Base-by-base conservation (phyloP, 2,113 vertebrate genomes). In the Macrotis lagotis region DNA sequence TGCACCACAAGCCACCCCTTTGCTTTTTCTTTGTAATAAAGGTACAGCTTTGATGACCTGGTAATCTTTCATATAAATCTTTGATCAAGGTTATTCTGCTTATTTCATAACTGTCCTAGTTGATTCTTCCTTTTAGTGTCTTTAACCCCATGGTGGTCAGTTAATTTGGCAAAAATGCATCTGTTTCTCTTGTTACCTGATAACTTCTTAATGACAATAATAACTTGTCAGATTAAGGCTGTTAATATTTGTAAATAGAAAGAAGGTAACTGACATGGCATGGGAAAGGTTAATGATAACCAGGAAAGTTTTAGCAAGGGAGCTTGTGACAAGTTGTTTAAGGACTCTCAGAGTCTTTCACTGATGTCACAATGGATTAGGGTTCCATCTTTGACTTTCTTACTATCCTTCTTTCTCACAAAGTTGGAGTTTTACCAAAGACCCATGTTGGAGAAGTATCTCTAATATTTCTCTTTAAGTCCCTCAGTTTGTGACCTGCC, bases 151-250 rank as follows among this genome's bases (percentile, higher is more conserved):
- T 66, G 90, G 93, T 96, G 96, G 97, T 98, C 98, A 98, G 99
- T 99, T 99, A 98, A 99, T 99, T 99, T 98, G 98, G 98, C 98
- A 98, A 97, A 97, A 97, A 98, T 98, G 98, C 98, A 98, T 98
- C 97, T 98, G 98, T 98, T 99, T 98, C 98, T 99, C 98, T 96
- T 97, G 98, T 98, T 98, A 98, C 98, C 98, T 98, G 98, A 98
- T 99, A 98, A 98, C 98, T 98, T 97, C 98, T 98, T 99, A 99
- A 99, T 98, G 98, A 99, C 98, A 97, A 96, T 98, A 99, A 99
- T 99, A 98, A 99, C 98, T 99, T 98, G 98, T 98, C 99, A 99
- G 98, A 98, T 98, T 98, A 98, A 97, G 96, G 95, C 99, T 98
- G 98, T 99, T 99, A 99, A 98, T 97, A 96, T 98, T 99, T 99